phyloP scores from a whole-genome alignment of 2,113 vertebrate genomes.

The Paramormyrops kingsleyae region DNA sequence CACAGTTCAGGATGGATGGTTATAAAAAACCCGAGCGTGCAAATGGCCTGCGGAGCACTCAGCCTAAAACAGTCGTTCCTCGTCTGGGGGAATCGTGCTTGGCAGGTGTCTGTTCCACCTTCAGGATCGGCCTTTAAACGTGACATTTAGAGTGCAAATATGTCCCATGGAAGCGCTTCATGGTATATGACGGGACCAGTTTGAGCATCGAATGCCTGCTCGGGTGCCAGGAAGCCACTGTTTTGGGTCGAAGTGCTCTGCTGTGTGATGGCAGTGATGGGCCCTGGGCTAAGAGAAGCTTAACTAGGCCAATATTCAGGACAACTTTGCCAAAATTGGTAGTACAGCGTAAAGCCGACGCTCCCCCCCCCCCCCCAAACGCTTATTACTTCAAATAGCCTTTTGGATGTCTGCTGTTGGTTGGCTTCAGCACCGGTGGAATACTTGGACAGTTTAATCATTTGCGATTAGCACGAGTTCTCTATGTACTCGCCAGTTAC shows the following conservation, averaged over 20 bases:
- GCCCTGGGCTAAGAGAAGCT: neutral
- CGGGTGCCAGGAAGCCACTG: neutral
- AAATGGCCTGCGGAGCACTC: neutral
- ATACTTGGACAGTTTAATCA: neutral
- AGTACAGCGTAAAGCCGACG: neutral
- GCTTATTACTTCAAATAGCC: neutral
- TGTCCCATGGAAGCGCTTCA: neutral
- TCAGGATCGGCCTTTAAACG: neutral
- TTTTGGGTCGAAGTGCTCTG: neutral
- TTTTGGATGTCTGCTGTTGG: neutral
- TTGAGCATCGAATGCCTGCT: neutral
- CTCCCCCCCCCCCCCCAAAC: neutral
- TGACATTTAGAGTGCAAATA: neutral
- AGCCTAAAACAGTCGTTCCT: neutral
- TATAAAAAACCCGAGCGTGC: neutral
- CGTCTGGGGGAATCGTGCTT: neutral
- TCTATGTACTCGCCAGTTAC: neutral
- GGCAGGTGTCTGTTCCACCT: constrained; percentile 1
- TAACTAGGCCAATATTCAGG: neutral
- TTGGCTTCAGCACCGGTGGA: neutral
- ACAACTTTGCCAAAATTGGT: neutral
- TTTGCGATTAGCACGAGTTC: neutral
- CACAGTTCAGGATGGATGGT: neutral
- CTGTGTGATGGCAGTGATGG: neutral
- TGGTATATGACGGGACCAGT: neutral